Conservation (phyloP, 1,140 invertebrate species). For the Elymnias hypermnestra region DNA sequence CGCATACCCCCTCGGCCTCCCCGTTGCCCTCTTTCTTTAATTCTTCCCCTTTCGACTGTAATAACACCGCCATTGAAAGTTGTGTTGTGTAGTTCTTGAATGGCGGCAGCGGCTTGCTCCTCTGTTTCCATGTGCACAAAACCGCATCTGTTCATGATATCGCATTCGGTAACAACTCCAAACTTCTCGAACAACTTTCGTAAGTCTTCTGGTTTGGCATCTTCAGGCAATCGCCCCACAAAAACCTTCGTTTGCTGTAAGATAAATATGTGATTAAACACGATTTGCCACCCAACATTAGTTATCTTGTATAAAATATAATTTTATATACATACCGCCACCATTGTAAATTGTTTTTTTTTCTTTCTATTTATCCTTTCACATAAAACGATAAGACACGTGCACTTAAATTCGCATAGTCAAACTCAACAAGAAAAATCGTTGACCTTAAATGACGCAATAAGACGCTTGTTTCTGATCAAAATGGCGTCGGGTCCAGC, state of each 20-base stretch:
- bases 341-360: too few relatives aligned
- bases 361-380: too few relatives aligned
- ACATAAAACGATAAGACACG: too few relatives aligned
- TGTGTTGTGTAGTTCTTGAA: slow-evolving; percentile 81
- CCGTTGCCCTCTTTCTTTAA: slow-evolving; percentile 76
- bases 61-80: slow-evolving; percentile 84
- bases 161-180: slow-evolving; percentile 84
- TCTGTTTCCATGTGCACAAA: slow-evolving; percentile 85
- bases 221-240: slow-evolving; percentile 83
- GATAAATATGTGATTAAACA: neutral
- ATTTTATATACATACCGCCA: too few relatives aligned
- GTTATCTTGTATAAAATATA: too few relatives aligned
- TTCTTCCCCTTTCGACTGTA: slow-evolving; percentile 82
- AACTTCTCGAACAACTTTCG: slow-evolving; percentile 82
- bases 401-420: too few relatives aligned
- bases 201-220: slow-evolving; percentile 81
- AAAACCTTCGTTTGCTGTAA: slow-evolving; percentile 83
- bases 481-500: too few relatives aligned
- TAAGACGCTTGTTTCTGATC: too few relatives aligned
- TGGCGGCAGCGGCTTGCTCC: slow-evolving; percentile 83
- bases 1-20: slow-evolving; percentile 49
- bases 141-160: slow-evolving; percentile 84
- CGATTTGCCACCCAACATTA: too few relatives aligned
- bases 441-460: too few relatives aligned
- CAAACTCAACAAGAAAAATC: too few relatives aligned